A percentile compares a stretch with the other conserved stretches of the same genome.
These are phyloP conservation scores for Pimpla rufipes DNA, from an alignment of 2,888 invertebrate genomes.

Conservation along the genomic window DNA sequence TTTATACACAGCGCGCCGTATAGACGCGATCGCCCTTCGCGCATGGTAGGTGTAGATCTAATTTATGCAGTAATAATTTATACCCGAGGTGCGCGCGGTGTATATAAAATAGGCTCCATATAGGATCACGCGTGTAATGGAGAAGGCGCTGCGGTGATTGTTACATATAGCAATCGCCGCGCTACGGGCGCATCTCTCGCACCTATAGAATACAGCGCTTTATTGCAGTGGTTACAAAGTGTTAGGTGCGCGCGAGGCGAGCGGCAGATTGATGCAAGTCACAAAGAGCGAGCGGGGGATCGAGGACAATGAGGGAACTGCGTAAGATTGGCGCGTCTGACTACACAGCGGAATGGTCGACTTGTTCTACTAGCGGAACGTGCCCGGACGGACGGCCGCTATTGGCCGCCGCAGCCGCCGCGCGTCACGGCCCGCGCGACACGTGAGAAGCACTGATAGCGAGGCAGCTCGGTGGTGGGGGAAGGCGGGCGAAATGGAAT, in stretches of 20 bases:
- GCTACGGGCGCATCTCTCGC: not conserved
- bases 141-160: conserved; percentile 25
- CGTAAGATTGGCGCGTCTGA: conserved; percentile 65
- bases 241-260: conserved; percentile 5
- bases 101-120: conserved; percentile 3
- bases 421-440: conserved; percentile 51
- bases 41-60: conserved; percentile 33
- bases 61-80: conserved; percentile 56
- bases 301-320: conserved; percentile 62
- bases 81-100: conserved; percentile 17
- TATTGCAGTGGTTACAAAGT: conserved; percentile 33
- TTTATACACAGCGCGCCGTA: conserved; percentile 5
- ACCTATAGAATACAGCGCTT: conserved; percentile 60
- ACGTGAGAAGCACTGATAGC: conserved; percentile 45
- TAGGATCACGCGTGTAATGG: conserved; percentile 4
- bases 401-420: conserved; percentile 40
- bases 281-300: conserved; percentile 45
- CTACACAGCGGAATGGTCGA: conserved; percentile 59
- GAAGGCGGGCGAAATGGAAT: conserved; percentile 4
- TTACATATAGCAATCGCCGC: conserved; percentile 31
- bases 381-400: conserved; percentile 21
- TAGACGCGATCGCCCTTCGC: not conserved
- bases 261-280: conserved; percentile 41
- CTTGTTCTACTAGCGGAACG: conserved; percentile 68
- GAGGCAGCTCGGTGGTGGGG: conserved; percentile 8